Percentiles rank a stretch among this genome's conserved stretches.
phyloP scores from a whole-genome alignment of 2,113 vertebrate species.

The Crotalus horridus region DNA sequence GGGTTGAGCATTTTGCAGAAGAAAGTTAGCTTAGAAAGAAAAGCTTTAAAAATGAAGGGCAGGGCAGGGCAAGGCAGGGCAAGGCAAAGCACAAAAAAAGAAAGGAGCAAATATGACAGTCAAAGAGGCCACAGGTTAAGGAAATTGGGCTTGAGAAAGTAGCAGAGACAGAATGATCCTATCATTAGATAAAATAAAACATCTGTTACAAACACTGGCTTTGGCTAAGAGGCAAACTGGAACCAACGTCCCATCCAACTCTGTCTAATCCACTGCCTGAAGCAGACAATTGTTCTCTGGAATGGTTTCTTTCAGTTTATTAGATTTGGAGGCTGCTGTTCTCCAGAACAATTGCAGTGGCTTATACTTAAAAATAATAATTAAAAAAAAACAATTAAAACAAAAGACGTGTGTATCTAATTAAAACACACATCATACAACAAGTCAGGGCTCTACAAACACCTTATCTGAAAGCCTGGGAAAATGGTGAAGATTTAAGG shows the following conservation, averaged over 20 bases:
- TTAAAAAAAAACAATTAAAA: background rate
- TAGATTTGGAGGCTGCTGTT: background rate
- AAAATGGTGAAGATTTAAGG: background rate
- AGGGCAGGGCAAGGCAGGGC: too few species aligned
- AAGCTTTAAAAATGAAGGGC: background rate
- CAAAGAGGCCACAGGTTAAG: background rate
- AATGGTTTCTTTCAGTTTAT: background rate
- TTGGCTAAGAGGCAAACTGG: background rate
- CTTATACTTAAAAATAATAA: background rate
- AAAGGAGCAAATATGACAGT: background rate
- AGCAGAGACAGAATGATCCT: background rate
- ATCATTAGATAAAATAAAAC: background rate
- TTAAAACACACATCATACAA: background rate
- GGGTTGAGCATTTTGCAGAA: background rate
- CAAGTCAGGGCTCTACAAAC: background rate
- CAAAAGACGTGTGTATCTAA: background rate
- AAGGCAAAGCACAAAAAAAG: background rate
- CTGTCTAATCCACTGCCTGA: background rate
- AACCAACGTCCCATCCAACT: background rate
- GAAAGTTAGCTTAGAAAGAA: background rate
- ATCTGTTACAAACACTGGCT: background rate
- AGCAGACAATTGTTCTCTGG: background rate
- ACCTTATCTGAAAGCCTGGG: background rate
- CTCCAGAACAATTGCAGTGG: background rate
- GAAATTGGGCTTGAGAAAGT: background rate